A percentile compares a stretch with the other conserved stretches of the same genome.
These are phyloP conservation scores for Drosophila anceps DNA, from an alignment of 2,888 invertebrate species.

Conservation along the genomic window DNA sequence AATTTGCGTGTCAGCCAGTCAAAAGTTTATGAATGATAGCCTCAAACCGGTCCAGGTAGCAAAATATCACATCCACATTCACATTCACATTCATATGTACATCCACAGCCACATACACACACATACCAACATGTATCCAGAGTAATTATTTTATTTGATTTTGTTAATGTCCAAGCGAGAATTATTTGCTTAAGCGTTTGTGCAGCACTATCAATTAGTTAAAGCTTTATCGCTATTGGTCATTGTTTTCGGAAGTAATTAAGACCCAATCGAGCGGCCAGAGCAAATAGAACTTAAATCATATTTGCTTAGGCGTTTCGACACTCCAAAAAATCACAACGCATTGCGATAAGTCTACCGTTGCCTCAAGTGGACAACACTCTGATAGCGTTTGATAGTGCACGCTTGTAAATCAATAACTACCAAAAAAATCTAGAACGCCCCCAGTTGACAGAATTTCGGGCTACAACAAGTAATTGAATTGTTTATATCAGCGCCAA, in stretches of 20 bases:
- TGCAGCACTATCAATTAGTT: slow-evolving; percentile 72
- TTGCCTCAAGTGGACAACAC: slow-evolving; percentile 57
- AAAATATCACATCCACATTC: slow-evolving; percentile 20
- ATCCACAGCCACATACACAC: neutral
- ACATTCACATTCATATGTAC: neutral
- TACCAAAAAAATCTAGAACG: slow-evolving; percentile 61
- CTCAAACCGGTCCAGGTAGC: slow-evolving; percentile 61
- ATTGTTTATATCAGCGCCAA: slow-evolving; percentile 74
- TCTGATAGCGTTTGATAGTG: slow-evolving; percentile 58
- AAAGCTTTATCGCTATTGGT: slow-evolving; percentile 59
- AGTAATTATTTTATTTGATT: slow-evolving; percentile 55
- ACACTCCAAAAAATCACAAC: slow-evolving; percentile 78
- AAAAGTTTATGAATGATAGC: slow-evolving; percentile 78
- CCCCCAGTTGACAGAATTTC: slow-evolving; percentile 52
- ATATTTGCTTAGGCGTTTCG: slow-evolving; percentile 79
- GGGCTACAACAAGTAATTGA: slow-evolving; percentile 79
- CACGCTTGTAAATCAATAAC: slow-evolving; percentile 80
- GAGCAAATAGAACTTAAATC: slow-evolving; percentile 76
- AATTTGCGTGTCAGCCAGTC: slow-evolving; percentile 76
- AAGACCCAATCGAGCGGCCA: slow-evolving; percentile 74
- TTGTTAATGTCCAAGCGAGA: slow-evolving; percentile 44
- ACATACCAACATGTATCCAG: slow-evolving; percentile 3
- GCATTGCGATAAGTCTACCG: slow-evolving; percentile 69
- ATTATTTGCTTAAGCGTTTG: slow-evolving; percentile 28
- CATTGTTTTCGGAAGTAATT: slow-evolving; percentile 82